Evolutionary conservation across 2,888 invertebrate species (phyloP).

Genomic region (Drosophila recens): DNA sequence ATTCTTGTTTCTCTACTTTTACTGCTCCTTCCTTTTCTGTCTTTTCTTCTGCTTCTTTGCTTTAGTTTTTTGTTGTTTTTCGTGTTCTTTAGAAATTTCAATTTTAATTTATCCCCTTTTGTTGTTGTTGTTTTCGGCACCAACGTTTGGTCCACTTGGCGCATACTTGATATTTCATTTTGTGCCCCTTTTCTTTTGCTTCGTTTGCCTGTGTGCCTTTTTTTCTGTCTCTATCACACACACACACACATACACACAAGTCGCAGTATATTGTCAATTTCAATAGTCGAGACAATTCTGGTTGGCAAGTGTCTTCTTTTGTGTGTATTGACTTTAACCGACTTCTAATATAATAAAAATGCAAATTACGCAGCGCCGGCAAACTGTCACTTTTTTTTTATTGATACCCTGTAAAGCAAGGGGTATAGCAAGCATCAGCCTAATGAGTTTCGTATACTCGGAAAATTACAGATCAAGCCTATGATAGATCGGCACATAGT

Average conservation of each 20-base stretch:
- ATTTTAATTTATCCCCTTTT: conserved; percentile 50
- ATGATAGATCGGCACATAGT: too few relatives aligned
- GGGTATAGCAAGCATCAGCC: not conserved
- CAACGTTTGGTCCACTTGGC: conserved; percentile 53
- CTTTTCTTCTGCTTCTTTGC: not conserved
- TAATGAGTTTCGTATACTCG: not conserved
- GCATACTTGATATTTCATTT: conserved; percentile 65
- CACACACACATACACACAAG: too few relatives aligned
- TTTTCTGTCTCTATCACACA: conserved; percentile 3
- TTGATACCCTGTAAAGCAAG: conserved; percentile 12
- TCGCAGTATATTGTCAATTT: conserved; percentile 50
- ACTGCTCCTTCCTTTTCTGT: not conserved
- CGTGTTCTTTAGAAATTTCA: conserved; percentile 44
- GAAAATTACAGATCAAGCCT: not conserved
- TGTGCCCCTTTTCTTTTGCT: conserved; percentile 30
- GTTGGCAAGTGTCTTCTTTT: conserved; percentile 48
- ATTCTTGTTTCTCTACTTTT: not conserved
- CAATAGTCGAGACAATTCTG: conserved; percentile 57
- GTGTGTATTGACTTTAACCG: conserved; percentile 75
- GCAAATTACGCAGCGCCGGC: conserved; percentile 74
- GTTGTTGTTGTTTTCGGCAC: conserved; percentile 21
- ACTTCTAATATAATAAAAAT: conserved; percentile 82
- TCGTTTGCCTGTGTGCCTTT: conserved; percentile 29
- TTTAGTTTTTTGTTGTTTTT: not conserved
- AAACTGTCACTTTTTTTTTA: conserved; percentile 48